Percentiles rank a stretch among this genome's conserved stretches.
Evolutionary conservation across 2,888 invertebrate genomes (phyloP).

Genomic region (Campopleginae sp.): DNA sequence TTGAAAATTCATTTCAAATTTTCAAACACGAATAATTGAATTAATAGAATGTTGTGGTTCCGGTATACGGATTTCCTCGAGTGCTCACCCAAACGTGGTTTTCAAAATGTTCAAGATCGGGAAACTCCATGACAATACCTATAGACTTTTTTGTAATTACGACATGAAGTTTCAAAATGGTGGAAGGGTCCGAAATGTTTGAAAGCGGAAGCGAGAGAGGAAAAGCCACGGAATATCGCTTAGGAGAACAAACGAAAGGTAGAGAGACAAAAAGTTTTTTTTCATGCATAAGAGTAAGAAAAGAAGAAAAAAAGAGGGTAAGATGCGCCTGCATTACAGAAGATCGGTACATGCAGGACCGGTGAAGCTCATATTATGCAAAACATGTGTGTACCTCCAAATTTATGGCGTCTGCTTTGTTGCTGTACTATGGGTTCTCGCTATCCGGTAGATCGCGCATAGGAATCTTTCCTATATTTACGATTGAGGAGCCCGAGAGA

Average conservation of each 20-base stretch:
- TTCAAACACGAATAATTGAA: neutral
- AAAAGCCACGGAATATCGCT: constrained; percentile 16
- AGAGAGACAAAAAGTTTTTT: constrained; percentile 9
- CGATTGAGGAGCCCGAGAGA: constrained; percentile 36
- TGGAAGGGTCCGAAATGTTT: constrained; percentile 32
- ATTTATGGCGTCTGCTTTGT: constrained; percentile 82
- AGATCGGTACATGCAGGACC: constrained; percentile 61
- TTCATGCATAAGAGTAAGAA: neutral
- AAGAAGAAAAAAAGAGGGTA: constrained; percentile 37
- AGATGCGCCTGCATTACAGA: constrained; percentile 64
- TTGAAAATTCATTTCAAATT: neutral
- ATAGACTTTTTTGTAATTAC: constrained; percentile 63
- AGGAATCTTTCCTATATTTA: constrained; percentile 57
- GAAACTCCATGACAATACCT: constrained; percentile 78
- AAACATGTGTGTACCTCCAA: constrained; percentile 81
- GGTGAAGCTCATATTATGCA: constrained; percentile 82
- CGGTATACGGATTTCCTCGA: neutral
- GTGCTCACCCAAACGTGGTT: neutral
- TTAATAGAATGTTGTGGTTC: neutral
- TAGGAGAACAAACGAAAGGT: constrained; percentile 13
- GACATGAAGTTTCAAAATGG: constrained; percentile 45
- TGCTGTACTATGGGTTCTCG: constrained; percentile 69
- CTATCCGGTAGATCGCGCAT: constrained; percentile 67
- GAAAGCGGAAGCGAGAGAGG: constrained; percentile 37
- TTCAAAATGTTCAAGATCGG: neutral